Conservation (phyloP, 35 echinoderm and acorn worm species). For the Heliocidaris tuberculata region DNA sequence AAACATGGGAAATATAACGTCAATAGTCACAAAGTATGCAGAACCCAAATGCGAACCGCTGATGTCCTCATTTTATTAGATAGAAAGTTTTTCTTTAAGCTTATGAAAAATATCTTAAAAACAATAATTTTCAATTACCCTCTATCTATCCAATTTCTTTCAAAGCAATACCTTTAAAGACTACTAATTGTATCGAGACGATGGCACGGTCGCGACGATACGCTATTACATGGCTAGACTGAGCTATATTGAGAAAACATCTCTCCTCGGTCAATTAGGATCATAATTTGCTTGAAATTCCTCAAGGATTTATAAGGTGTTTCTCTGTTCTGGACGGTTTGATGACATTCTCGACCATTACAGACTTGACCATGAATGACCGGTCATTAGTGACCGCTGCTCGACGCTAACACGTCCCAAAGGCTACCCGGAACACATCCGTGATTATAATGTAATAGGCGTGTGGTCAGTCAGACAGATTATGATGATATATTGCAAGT, state of each 20-base stretch:
- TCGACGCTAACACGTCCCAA: slow-evolving; percentile 26
- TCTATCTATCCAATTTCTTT: neutral
- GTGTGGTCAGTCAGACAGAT: neutral
- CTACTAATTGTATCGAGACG: neutral
- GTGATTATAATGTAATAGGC: neutral
- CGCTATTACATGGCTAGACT: slow-evolving; percentile 45
- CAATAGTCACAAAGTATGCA: neutral
- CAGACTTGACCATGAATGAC: slow-evolving; percentile 41
- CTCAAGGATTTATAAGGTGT: slow-evolving; percentile 29
- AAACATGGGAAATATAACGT: neutral
- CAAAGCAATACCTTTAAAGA: neutral
- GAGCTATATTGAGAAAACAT: slow-evolving; percentile 35
- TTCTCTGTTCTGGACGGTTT: neutral
- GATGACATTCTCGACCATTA: neutral
- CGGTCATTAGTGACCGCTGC: slow-evolving; percentile 23
- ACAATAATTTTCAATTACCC: no score
- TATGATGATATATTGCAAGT: neutral
- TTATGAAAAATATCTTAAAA: no score
- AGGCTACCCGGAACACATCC: neutral
- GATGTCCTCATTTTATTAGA: no score
- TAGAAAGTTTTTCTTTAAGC: no score
- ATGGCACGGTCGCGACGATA: neutral
- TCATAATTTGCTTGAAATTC: slow-evolving; percentile 40
- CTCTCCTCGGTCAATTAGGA: slow-evolving; percentile 14
- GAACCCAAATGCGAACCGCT: neutral